A percentile compares a stretch with the other conserved stretches of the same genome.
phyloP scores from a whole-genome alignment of 2,113 vertebrate genomes.

The Cyanoderma ruficeps region DNA sequence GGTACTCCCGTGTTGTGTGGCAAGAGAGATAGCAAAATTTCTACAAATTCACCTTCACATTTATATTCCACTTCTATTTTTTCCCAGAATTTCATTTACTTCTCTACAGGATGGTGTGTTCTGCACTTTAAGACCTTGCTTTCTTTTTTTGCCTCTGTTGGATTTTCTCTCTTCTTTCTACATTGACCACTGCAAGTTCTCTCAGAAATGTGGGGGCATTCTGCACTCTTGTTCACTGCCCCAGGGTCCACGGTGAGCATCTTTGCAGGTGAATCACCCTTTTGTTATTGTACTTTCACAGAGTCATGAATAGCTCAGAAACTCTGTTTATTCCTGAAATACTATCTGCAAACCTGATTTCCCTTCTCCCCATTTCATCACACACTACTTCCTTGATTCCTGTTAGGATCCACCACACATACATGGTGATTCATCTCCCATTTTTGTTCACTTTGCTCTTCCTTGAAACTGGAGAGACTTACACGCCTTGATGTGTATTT shows the following conservation, averaged over 20 bases:
- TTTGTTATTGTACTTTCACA: not conserved
- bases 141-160: not conserved
- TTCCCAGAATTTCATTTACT: not conserved
- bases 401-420: not conserved
- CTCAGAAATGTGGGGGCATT: not conserved
- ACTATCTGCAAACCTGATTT: not conserved
- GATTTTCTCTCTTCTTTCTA: not conserved
- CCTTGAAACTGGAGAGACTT: not conserved
- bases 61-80: not conserved
- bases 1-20: not conserved
- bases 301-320: not conserved
- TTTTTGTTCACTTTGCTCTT: not conserved
- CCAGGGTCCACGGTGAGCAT: not conserved
- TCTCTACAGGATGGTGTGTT: not conserved
- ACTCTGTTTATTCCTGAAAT: not conserved
- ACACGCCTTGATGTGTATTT: not conserved
- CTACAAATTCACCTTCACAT: not conserved
- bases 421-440: not conserved
- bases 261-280: not conserved
- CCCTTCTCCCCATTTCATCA: not conserved
- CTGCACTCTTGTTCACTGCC: not conserved
- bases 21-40: not conserved
- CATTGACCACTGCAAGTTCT: not conserved
- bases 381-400: not conserved
- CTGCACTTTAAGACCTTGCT: not conserved